A percentile compares a stretch with the other conserved stretches of the same genome.
Conservation (phyloP, 2,888 invertebrate species). For the Pelosia muscerda region DNA sequence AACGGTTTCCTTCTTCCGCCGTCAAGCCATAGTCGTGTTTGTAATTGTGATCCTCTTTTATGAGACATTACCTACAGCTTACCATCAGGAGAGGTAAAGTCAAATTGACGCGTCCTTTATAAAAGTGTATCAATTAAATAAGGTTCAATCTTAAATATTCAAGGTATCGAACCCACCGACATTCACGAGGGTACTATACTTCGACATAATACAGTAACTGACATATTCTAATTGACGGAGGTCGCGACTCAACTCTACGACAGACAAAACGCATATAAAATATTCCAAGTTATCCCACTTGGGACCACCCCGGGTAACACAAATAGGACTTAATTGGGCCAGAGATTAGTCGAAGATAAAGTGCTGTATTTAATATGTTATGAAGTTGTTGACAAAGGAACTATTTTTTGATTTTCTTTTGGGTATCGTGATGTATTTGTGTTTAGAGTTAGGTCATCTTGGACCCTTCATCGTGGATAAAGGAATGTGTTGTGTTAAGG, state of each 20-base stretch:
- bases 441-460: conserved; percentile 7
- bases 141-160: conserved; percentile 13
- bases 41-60: too few species aligned
- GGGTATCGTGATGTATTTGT: conserved; percentile 16
- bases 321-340: conserved; percentile 80
- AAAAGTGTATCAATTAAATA: too few species aligned
- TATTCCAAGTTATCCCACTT: conserved; percentile 55
- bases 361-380: conserved; percentile 62
- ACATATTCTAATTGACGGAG: conserved; percentile 79
- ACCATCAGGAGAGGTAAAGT: too few species aligned
- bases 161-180: conserved; percentile 41
- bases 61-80: too few species aligned
- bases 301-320: conserved; percentile 77
- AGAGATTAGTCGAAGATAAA: conserved; percentile 75
- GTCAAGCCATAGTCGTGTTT: too few species aligned
- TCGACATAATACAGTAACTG: conserved; percentile 69
- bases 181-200: conserved; percentile 43
- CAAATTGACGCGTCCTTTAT: neutral
- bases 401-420: conserved; percentile 33
- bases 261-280: conserved; percentile 51
- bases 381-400: conserved; percentile 62
- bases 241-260: conserved; percentile 54
- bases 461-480: neutral
- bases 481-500: neutral
- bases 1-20: too few species aligned